Base-by-base conservation (phyloP, 2,113 vertebrate species). In the Mungos mungo region DNA sequence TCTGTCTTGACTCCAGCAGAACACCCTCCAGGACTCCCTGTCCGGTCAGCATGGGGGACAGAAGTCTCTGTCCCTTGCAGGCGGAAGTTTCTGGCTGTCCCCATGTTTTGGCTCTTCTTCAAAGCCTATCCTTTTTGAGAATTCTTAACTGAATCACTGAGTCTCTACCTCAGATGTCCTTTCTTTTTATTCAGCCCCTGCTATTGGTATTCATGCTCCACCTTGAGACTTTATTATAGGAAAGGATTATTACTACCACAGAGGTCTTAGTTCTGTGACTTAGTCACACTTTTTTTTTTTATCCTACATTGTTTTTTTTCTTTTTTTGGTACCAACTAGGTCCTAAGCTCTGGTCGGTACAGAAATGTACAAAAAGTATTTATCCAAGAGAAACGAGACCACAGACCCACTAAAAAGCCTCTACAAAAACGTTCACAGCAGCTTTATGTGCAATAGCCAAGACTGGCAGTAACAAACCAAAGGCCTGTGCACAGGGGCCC, bases 101-200 rank as follows among this genome's bases (percentile, higher is more conserved):
- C 89, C 47, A n/a, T 33, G 21, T 68, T 63, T 50, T 72, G 89
- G 60, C 71, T 91, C 41, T 66, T 66, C 72, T 85, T 98, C 71
- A 94, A 90, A 96, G 85, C 85, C 82, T 74, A 54, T 82, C 84
- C 65, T 90, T 86, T 95, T 81, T 88, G 57, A 65, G 65, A 88
- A 38, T 81, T 94, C 88, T 88, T 84, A 15, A 82, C 63, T 7
- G 91, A 93, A 63, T 88, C 50, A n/a, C 76, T 25, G 63, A 80
- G 72, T 69, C 54, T 27, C 80, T 65, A 57, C 85, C 76, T 96
- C 72, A 71, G 76, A 65, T 77, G 69, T 77, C 65, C 65, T 90
- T 94, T 88, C 71, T 50, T 93, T 91, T 79, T 71, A 50, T 57
- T 38, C 2, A 5, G 76, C 27, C 76, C 90, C 74, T 74, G 76